Evolutionary conservation across 2,113 vertebrate species (phyloP).

Genomic region (Bos indicus): DNA sequence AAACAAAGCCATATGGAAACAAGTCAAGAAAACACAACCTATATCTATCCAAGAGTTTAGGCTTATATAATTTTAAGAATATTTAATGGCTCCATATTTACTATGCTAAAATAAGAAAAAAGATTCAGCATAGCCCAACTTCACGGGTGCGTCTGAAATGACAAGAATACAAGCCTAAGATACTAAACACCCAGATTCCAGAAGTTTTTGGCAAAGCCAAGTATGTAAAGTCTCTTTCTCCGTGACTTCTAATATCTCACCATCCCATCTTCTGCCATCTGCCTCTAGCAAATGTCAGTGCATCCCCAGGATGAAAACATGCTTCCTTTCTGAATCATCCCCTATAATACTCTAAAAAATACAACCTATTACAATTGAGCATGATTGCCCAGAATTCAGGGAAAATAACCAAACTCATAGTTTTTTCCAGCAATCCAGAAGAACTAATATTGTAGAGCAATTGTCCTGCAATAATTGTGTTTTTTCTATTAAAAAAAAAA

Average conservation of each 20-base stretch:
- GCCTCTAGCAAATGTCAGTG: constrained; percentile 64
- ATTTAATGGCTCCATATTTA: constrained; percentile 38
- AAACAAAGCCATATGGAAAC: constrained; percentile 47
- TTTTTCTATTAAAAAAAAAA: not conserved
- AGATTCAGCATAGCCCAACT: not conserved
- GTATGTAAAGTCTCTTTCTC: constrained; percentile 38
- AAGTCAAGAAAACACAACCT: constrained; percentile 20
- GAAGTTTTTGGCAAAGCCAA: constrained; percentile 29
- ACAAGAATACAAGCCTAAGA: constrained; percentile 33
- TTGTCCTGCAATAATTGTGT: not conserved
- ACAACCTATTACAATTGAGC: not conserved
- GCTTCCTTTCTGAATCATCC: constrained; percentile 60
- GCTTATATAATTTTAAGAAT: constrained; percentile 45
- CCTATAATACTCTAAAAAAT: constrained; percentile 48
- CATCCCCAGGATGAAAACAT: constrained; percentile 51
- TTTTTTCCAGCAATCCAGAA: not conserved
- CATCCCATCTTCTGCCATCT: constrained; percentile 65
- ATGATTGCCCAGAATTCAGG: not conserved
- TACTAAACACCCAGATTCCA: constrained; percentile 13
- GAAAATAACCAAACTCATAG: not conserved
- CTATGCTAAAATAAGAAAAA: constrained; percentile 37
- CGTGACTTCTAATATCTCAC: constrained; percentile 52
- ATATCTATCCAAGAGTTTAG: not conserved
- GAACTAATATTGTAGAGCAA: not conserved
- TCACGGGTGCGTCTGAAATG: constrained; percentile 4